Percentiles rank a stretch among this genome's conserved stretches.
Conservation (phyloP, 2,797 vertebrate species). For the Oreonectes daqikongensis region DNA sequence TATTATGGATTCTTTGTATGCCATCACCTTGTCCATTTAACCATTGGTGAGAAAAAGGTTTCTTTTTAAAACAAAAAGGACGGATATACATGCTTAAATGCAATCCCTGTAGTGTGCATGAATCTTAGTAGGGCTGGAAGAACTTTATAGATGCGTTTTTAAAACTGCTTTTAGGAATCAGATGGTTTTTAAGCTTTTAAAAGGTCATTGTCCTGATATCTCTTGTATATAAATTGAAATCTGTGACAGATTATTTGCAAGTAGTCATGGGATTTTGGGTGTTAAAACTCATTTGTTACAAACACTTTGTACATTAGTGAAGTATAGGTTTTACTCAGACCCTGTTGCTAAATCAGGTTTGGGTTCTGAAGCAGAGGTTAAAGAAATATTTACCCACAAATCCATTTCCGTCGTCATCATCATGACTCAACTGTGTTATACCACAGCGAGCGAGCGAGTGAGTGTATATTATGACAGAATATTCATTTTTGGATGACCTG, state of each 20-base stretch:
- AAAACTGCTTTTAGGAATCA: constrained; percentile 16
- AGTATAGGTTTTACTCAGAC: constrained; percentile 1
- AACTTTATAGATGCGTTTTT: constrained; percentile 15
- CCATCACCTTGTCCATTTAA: constrained; percentile 9
- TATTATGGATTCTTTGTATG: neutral
- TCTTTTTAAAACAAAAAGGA: constrained; percentile 9
- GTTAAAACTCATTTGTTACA: neutral
- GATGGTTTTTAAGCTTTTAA: constrained; percentile 27
- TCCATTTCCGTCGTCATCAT: neutral
- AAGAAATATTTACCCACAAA: constrained; percentile 6
- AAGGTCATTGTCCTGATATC: constrained; percentile 15
- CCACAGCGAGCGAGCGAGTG: neutral
- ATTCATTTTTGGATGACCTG: neutral
- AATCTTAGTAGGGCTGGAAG: constrained; percentile 3
- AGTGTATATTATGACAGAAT: neutral
- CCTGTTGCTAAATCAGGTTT: neutral
- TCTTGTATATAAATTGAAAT: neutral
- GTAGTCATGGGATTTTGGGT: neutral
- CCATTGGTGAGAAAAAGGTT: constrained; percentile 8
- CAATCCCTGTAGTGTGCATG: constrained; percentile 20
- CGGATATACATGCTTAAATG: neutral
- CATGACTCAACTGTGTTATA: neutral
- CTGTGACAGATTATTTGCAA: neutral
- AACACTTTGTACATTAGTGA: constrained; percentile 21
- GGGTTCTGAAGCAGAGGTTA: neutral